Evolutionary conservation across 2,888 invertebrate species (phyloP).

Genomic region (Odontothrips loti): DNA sequence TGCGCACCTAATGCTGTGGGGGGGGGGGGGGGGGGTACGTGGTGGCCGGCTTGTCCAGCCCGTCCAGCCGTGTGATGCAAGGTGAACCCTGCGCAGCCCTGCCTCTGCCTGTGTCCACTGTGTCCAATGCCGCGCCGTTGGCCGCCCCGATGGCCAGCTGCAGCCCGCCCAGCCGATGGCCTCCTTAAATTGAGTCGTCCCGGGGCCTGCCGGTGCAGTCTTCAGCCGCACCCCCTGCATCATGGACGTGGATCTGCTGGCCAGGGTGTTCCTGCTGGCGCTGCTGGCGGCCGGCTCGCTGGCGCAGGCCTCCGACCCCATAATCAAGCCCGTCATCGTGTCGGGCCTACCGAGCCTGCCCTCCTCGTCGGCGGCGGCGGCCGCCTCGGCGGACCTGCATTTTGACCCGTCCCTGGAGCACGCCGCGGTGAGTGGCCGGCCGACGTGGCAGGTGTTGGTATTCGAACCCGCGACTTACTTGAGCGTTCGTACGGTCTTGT

Average conservation of each 20-base stretch:
- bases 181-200: background rate
- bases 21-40: background rate
- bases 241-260: background rate
- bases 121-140: background rate
- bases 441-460: background rate
- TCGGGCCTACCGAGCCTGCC: background rate
- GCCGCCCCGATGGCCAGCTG: background rate
- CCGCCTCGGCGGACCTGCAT: background rate
- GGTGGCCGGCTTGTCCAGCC: background rate
- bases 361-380: background rate
- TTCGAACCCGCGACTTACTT: background rate
- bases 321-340: conserved; percentile 17
- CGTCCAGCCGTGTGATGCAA: background rate
- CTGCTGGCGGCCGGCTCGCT: background rate
- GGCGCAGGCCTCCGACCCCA: background rate
- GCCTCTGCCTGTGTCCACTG: background rate
- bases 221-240: background rate
- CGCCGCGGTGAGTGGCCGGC: background rate
- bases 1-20: background rate
- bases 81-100: background rate
- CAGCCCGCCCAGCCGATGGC: background rate
- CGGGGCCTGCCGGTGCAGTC: background rate
- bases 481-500: background rate
- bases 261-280: background rate
- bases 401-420: background rate